Base-by-base conservation (phyloP, 1,140 invertebrate species). In the Sycophila sp. region DNA sequence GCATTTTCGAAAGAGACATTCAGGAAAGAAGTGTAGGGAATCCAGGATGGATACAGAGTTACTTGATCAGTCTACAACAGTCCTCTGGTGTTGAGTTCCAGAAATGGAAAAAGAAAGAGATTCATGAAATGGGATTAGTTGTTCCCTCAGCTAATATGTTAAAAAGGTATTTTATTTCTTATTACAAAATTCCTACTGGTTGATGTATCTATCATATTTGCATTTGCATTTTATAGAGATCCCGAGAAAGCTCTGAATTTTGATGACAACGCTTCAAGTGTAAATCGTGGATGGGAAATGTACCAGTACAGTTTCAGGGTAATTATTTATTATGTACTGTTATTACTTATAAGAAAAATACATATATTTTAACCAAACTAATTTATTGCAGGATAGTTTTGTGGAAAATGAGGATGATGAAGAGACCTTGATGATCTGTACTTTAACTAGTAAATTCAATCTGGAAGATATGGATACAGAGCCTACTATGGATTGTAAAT, bases 11-110 rank as follows among this genome's bases (percentile, higher is more conserved):
- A 63, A 90, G 89, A 77, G 76, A 88, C 1, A 87, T 91, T 59
- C 88, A 90, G 77, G 84, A 85, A 68, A 87, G 86, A 73, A 90
- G 89, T 73, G 78, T 83, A 28, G 90, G 90, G 0, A 88, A 89
- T 80, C 88, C 90, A 4, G 90, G 90, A 3, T 91, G 90, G 90
- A 88, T 91, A 55, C 88, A 91, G 76, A 90, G 87, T 76, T 91
- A 89, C 73, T 77, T 91, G 5, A 78, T 89, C 15, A 89, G 86
- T 70, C 80, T 91, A 6, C 78, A 88, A 2, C 89, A 92, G 78
- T 80, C 84, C 3, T 83, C 85, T 58, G 83, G 81, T 0, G 70
- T 91, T n/a, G n/a, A 26, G 74, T 81, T 8, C 84, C 88, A 30
- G 74, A 81, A 45, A 81, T 82, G 87, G 2, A 78, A 78, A 0